Evolutionary conservation across 1,140 invertebrate genomes (phyloP).

Genomic region (Ceratosolen fusciceps): DNA sequence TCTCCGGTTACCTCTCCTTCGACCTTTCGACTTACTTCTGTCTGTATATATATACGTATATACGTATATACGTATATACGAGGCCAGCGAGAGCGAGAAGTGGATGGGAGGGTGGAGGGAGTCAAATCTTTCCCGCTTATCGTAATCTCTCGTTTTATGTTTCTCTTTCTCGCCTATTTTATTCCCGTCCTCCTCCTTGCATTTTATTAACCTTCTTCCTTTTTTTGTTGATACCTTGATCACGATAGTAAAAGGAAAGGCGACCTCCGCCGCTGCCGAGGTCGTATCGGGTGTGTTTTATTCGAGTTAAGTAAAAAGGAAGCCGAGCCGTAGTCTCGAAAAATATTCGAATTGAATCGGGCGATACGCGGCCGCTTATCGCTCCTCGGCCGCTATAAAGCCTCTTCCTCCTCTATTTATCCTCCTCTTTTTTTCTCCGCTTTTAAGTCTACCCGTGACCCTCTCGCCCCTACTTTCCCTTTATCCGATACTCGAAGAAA

Average conservation of each 20-base stretch:
- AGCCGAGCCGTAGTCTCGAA: background rate
- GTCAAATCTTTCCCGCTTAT: constrained; percentile 37
- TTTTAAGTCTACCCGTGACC: background rate
- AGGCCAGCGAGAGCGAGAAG: too few relatives aligned
- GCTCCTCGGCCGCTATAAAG: background rate
- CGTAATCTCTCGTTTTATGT: constrained; percentile 38
- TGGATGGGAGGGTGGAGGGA: too few relatives aligned
- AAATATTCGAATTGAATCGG: constrained; percentile 11
- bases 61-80: too few relatives aligned
- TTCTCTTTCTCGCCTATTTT: constrained; percentile 12
- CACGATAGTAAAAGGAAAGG: constrained; percentile 1
- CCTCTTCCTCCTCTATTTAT: background rate
- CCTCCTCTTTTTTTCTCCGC: background rate
- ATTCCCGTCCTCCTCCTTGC: constrained; percentile 5
- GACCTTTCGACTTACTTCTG: too few relatives aligned
- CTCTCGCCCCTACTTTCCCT: background rate
- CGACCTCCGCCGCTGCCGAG: too few relatives aligned
- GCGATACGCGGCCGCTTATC: background rate
- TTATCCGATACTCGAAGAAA: constrained; percentile 19
- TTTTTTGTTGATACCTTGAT: constrained; percentile 32
- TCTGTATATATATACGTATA: too few relatives aligned
- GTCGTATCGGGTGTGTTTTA: constrained; percentile 3
- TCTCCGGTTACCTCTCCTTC: background rate
- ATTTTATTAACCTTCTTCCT: constrained; percentile 40
- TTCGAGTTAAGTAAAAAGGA: constrained; percentile 22